These are phyloP conservation scores for Podarcis siculus DNA, from an alignment of 2,797 vertebrate species.

Conservation along the genomic window DNA sequence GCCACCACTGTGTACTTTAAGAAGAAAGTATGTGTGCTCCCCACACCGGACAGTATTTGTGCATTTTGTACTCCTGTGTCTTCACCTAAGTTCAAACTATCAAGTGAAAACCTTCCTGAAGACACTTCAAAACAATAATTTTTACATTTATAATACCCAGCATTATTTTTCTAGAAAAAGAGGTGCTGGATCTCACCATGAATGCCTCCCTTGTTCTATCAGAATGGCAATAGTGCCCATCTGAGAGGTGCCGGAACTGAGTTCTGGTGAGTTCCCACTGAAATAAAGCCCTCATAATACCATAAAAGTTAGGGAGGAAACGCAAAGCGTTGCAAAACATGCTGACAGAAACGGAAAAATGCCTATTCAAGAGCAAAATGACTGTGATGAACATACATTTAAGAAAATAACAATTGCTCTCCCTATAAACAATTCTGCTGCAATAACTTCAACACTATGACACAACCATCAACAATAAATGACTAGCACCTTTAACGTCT, in stretches of 20 bases:
- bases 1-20: not conserved
- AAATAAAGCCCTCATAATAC: not conserved
- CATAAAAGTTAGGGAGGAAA: not conserved
- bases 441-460: not conserved
- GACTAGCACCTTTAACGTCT: not conserved
- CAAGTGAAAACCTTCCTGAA: not conserved
- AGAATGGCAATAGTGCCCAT: no score
- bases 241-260: no score
- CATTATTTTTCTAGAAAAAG: not conserved
- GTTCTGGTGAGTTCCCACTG: not conserved
- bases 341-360: not conserved
- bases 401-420: conserved; percentile 14
- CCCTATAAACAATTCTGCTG: not conserved
- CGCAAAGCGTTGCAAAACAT: not conserved
- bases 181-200: no score
- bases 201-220: no score
- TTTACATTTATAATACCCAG: no score
- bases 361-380: not conserved
- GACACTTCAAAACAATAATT: no score
- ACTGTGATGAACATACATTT: not conserved
- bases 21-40: not conserved
- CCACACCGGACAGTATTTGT: no score
- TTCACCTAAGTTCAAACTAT: not conserved
- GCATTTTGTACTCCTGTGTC: not conserved
- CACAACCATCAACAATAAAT: no score